These are phyloP conservation scores for Latheticus oryzae DNA, from an alignment of 2,888 invertebrate species.

Conservation along the genomic window DNA sequence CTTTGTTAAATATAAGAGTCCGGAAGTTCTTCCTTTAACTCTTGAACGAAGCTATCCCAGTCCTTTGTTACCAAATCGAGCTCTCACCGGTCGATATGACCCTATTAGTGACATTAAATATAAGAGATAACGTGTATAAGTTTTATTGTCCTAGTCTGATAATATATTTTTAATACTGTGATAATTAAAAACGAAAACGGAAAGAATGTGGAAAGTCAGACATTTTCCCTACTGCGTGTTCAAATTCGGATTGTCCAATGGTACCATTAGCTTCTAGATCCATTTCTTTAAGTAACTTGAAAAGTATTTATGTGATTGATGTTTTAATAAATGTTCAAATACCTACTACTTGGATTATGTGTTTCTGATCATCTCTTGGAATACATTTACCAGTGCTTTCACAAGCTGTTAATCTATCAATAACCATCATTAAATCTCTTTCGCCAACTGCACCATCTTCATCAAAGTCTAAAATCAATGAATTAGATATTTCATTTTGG, in stretches of 20 bases:
- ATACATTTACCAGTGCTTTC: slow-evolving; percentile 60
- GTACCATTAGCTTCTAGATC: slow-evolving; percentile 71
- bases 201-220: slow-evolving; percentile 73
- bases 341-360: slow-evolving; percentile 71
- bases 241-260: slow-evolving; percentile 72
- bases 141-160: slow-evolving; percentile 42
- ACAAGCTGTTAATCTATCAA: slow-evolving; percentile 68
- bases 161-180: slow-evolving; percentile 21
- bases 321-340: slow-evolving; percentile 7
- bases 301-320: slow-evolving; percentile 46
- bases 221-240: slow-evolving; percentile 71
- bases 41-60: slow-evolving; percentile 67
- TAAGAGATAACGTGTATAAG: slow-evolving; percentile 56
- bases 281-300: slow-evolving; percentile 73
- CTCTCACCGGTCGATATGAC: slow-evolving; percentile 70
- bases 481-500: too few species aligned
- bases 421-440: slow-evolving; percentile 68
- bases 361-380: slow-evolving; percentile 65
- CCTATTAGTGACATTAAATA: slow-evolving; percentile 70
- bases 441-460: slow-evolving; percentile 72
- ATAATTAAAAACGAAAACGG: slow-evolving; percentile 68
- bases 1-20: slow-evolving; percentile 72
- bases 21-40: slow-evolving; percentile 68
- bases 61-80: slow-evolving; percentile 70
- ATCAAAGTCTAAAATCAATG: slow-evolving; percentile 69